Conservation (phyloP, 1,140 invertebrate genomes). For the Drosophila kurseongensis region DNA sequence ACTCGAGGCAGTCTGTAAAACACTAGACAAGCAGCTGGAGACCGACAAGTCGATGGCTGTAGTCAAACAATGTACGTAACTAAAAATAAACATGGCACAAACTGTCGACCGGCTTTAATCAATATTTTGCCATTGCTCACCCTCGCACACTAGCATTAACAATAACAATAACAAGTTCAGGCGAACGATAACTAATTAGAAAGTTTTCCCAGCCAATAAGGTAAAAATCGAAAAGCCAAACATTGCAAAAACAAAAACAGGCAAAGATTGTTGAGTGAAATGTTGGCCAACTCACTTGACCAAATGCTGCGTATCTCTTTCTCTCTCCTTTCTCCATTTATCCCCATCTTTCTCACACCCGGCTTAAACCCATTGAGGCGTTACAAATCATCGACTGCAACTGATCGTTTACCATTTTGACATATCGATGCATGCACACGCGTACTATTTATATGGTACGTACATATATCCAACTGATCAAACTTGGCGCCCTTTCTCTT, state of each 20-base stretch:
- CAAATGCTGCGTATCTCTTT: slow-evolving; percentile 26
- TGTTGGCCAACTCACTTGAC: slow-evolving; percentile 53
- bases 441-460: slow-evolving; percentile 9
- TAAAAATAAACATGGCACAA: slow-evolving; percentile 42
- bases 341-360: slow-evolving; percentile 9
- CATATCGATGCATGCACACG: slow-evolving; percentile 24
- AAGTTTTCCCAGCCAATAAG: slow-evolving; percentile 52
- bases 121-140: slow-evolving; percentile 29
- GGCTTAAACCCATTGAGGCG: slow-evolving; percentile 38
- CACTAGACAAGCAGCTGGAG: slow-evolving; percentile 24
- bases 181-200: slow-evolving; percentile 43
- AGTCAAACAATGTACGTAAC: slow-evolving; percentile 31
- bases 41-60: slow-evolving; percentile 15
- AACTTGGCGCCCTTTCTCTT: slow-evolving; percentile 54
- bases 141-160: slow-evolving; percentile 4
- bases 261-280: slow-evolving; percentile 41
- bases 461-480: slow-evolving; percentile 30
- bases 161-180: slow-evolving; percentile 3
- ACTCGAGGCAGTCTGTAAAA: slow-evolving; percentile 24
- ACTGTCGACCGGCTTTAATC: slow-evolving; percentile 28
- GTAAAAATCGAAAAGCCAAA: slow-evolving; percentile 41
- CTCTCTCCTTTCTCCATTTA: slow-evolving; percentile 11
- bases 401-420: slow-evolving; percentile 60
- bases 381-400: slow-evolving; percentile 62
- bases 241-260: slow-evolving; percentile 24